Evolutionary conservation across 1,140 invertebrate species (phyloP).

Genomic region (Eurosta solidaginis): DNA sequence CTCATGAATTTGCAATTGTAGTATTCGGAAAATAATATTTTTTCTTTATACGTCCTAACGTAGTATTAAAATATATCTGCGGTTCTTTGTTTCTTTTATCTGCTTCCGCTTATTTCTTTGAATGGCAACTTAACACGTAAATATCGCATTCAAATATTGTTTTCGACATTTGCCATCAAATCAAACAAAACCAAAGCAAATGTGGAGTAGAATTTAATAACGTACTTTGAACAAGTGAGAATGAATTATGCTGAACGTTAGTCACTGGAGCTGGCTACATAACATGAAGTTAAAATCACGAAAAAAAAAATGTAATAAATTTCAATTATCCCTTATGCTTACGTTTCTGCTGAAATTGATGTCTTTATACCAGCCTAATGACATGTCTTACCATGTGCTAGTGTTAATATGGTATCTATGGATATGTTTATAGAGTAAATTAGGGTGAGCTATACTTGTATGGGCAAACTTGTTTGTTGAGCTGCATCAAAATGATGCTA

Average conservation of each 20-base stretch:
- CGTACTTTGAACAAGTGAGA: not conserved
- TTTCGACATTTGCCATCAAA: not conserved
- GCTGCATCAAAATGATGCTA: too few relatives aligned
- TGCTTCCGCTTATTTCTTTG: not conserved
- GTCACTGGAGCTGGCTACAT: not conserved
- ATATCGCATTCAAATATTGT: not conserved
- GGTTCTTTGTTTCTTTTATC: not conserved
- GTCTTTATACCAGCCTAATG: not conserved
- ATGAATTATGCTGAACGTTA: too few relatives aligned
- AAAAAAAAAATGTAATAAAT: conserved; percentile 59
- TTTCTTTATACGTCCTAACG: too few relatives aligned
- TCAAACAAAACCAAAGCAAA: not conserved
- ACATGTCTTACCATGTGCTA: not conserved
- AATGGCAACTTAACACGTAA: not conserved
- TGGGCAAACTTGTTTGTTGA: too few relatives aligned
- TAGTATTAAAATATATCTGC: not conserved
- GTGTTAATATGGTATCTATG: not conserved
- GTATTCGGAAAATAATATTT: too few relatives aligned
- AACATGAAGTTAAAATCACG: not conserved
- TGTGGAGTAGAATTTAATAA: not conserved
- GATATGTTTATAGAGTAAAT: not conserved
- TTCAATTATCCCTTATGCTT: conserved; percentile 51
- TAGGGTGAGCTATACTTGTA: too few relatives aligned
- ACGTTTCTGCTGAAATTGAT: not conserved
- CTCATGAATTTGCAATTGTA: too few relatives aligned